Percentiles rank a stretch among this genome's conserved stretches.
Evolutionary conservation across 2,888 invertebrate genomes (phyloP).

Genomic region (Serrognathus titanus): DNA sequence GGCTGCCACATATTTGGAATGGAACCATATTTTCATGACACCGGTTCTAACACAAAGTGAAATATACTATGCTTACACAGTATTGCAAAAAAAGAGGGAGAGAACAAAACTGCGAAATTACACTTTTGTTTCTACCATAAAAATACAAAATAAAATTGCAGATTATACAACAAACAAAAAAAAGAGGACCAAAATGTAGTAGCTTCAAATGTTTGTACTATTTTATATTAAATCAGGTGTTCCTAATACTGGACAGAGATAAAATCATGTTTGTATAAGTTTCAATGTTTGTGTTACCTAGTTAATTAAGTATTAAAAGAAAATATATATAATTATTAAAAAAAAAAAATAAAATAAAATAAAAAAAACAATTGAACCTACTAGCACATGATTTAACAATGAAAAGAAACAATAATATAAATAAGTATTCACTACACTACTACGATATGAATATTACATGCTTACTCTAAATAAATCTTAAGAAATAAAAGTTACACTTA

Average conservation of each 20-base stretch:
- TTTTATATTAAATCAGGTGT: too few species aligned
- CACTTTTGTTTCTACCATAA: neutral
- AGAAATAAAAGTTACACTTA: conserved; percentile 41
- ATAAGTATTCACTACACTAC: conserved; percentile 46
- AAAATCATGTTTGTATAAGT: too few species aligned
- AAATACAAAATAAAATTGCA: neutral
- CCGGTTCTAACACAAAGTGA: conserved; percentile 22
- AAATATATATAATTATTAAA: too few species aligned
- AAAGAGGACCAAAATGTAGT: too few species aligned
- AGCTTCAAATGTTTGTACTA: too few species aligned
- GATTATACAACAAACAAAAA: neutral
- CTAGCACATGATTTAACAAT: neutral
- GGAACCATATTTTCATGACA: conserved; percentile 10
- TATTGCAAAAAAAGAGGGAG: conserved; percentile 31
- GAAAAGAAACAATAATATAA: conserved; percentile 44
- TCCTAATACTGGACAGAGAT: too few species aligned
- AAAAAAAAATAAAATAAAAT: neutral
- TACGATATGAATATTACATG: conserved; percentile 43
- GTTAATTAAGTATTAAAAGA: neutral
- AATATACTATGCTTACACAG: conserved; percentile 37
- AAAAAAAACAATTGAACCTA: conserved; percentile 5
- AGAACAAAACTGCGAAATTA: conserved; percentile 12
- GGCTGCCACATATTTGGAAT: conserved; percentile 38
- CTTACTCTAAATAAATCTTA: conserved; percentile 38
- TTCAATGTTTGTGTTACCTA: neutral